A percentile compares a stretch with the other conserved stretches of the same genome.
phyloP scores from a whole-genome alignment of 2,113 vertebrate genomes.

The Thomomys bottae region DNA sequence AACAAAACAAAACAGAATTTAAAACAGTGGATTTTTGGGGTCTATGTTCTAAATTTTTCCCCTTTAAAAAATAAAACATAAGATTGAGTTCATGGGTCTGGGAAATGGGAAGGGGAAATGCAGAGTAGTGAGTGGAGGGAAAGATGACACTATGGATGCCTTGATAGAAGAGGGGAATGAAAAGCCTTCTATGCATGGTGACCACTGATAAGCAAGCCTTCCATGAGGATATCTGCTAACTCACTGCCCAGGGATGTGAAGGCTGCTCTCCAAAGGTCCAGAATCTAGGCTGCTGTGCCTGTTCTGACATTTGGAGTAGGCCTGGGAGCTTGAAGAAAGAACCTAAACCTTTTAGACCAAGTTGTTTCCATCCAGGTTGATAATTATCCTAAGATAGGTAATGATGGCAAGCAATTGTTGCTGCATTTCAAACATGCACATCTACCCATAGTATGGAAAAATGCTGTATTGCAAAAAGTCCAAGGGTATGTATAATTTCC shows the following conservation, averaged over 20 bases:
- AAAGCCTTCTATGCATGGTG: background rate
- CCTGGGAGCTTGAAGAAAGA: background rate
- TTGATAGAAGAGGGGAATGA: background rate
- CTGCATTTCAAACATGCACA: background rate
- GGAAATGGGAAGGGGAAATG: background rate
- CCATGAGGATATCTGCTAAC: background rate
- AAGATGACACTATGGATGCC: background rate
- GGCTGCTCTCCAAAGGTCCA: background rate
- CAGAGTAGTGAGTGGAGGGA: background rate
- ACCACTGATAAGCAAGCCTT: background rate
- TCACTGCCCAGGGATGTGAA: rapidly evolving
- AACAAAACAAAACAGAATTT: background rate
- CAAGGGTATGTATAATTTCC: constrained; percentile 20
- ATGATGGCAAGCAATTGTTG: background rate
- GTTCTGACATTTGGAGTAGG: background rate
- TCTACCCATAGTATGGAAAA: background rate
- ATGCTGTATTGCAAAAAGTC: background rate
- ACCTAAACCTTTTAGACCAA: background rate
- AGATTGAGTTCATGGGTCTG: background rate
- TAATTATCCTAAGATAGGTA: background rate
- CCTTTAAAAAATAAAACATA: background rate
- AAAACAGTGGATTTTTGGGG: background rate
- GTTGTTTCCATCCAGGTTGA: background rate
- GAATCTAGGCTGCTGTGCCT: background rate
- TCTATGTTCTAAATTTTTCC: background rate